Conservation (phyloP, 2,888 invertebrate genomes). For the Hylaea fasciaria region DNA sequence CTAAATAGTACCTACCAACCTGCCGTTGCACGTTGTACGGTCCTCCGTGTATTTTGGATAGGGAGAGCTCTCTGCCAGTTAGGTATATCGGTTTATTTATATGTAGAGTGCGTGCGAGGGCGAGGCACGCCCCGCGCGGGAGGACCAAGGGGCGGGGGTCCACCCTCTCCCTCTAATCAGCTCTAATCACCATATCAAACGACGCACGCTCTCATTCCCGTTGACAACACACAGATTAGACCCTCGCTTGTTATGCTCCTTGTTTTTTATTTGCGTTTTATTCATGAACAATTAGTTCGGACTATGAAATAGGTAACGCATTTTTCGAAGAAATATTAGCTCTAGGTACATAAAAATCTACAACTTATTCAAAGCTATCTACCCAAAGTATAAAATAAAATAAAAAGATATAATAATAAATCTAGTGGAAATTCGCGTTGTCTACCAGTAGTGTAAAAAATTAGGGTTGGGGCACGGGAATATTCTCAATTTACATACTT, state of each 20-base stretch:
- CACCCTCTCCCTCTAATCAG: constrained; percentile 79
- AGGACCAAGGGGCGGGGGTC: constrained; percentile 34
- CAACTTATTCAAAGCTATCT: no score
- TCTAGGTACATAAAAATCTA: no score
- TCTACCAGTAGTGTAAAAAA: no score
- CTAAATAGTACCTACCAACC: constrained; percentile 43
- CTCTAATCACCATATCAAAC: constrained; percentile 85
- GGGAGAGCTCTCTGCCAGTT: constrained; percentile 60
- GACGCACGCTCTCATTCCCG: constrained; percentile 80
- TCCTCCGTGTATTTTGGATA: constrained; percentile 52
- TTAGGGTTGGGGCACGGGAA: no score
- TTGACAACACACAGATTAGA: constrained; percentile 81
- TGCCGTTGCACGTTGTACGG: constrained; percentile 23
- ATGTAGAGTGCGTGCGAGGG: constrained; percentile 79
- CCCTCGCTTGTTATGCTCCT: constrained; percentile 55
- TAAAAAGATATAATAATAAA: no score
- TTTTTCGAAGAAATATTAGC: neutral
- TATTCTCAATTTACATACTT: no score
- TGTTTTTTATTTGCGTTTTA: constrained; percentile 46
- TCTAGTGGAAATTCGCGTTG: no score
- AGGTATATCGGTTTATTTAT: constrained; percentile 81
- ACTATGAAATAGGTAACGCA: neutral
- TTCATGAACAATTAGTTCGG: constrained; percentile 17
- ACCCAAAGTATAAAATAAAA: no score
- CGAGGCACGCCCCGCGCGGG: constrained; percentile 51